These are phyloP conservation scores for Malurus melanocephalus DNA, from an alignment of 2,113 vertebrate species.

Conservation along the genomic window DNA sequence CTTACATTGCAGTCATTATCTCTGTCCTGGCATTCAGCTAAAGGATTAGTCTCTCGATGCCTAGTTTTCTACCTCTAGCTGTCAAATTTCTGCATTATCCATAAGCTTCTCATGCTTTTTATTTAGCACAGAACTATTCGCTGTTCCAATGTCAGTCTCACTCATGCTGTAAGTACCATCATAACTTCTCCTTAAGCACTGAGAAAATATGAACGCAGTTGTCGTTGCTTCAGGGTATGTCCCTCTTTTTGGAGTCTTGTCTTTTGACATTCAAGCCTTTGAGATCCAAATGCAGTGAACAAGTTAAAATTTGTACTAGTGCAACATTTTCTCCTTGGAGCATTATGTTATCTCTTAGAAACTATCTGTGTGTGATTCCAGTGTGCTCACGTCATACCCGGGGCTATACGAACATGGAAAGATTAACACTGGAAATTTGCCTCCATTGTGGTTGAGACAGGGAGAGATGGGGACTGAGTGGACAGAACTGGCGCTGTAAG, in stretches of 20 bases:
- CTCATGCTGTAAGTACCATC: neutral
- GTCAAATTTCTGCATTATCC: neutral
- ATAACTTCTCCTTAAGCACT: neutral
- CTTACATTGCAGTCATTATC: neutral
- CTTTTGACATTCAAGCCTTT: neutral
- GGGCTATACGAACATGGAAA: neutral
- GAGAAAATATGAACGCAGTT: neutral
- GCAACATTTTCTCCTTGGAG: neutral
- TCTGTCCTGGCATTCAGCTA: neutral
- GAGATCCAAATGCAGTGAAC: neutral
- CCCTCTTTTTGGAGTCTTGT: neutral
- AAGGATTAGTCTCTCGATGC: neutral
- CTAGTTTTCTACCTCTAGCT: neutral
- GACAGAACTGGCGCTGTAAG: neutral
- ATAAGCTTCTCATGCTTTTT: neutral
- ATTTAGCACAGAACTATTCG: neutral
- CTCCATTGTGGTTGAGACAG: neutral
- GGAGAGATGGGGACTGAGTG: neutral
- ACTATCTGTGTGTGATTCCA: rapidly evolving
- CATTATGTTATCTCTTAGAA: neutral
- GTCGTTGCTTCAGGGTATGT: neutral
- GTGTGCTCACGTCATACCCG: rapidly evolving
- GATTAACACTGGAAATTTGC: neutral
- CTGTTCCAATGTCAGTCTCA: neutral
- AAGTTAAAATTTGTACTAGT: neutral